Base-by-base conservation (phyloP, 2,888 invertebrate genomes). In the Epistrophella euchroma region DNA sequence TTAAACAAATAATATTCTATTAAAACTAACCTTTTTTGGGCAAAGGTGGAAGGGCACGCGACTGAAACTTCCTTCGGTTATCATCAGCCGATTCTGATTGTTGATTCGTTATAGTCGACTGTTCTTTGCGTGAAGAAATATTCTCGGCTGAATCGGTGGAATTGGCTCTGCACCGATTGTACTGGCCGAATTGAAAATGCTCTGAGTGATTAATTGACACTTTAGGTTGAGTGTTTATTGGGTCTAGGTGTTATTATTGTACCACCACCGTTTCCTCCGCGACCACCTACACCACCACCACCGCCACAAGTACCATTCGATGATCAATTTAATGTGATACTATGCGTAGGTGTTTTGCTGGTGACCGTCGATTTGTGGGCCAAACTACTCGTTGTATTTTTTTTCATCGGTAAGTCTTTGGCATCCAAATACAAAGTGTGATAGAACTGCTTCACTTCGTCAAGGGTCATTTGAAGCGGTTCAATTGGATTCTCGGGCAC, bases 391-490 rank as follows among this genome's bases (percentile, higher is more conserved):
- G 68, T 68, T 28, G 74, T 45, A 28, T 82, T 82, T 25, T 70
- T 86, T 50, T 77, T 86, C 28, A 86, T 37, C n/a, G 86, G 86
- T 22, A 86, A 52, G 50, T 83, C 84, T 47, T 87, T 88, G 40
- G 89, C 87, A 52, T 91, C 91, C 43, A 96, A 96, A 91, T 97
- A 97, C 55, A 97, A 93, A 9, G 96, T 96, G 88, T 97, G 96
- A 89, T 97, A 94, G 91, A 97, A 97, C 90, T 96, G 96, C 88
- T 97, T 94, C 90, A 97, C 97, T 93, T 97, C 97, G 89, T 96
- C 96, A 77, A 97, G 92, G 11, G 97, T 97, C 95, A 97, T 96
- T 91, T 97, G 97, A 87, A 97, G 94, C 2, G 96, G 96, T 91
- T 97, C 97, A 3, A 94, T 94, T 74, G 94, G 94, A 66, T 94